Evolutionary conservation across 2,797 vertebrate genomes (phyloP).

Genomic region (Eulemur coronatus): DNA sequence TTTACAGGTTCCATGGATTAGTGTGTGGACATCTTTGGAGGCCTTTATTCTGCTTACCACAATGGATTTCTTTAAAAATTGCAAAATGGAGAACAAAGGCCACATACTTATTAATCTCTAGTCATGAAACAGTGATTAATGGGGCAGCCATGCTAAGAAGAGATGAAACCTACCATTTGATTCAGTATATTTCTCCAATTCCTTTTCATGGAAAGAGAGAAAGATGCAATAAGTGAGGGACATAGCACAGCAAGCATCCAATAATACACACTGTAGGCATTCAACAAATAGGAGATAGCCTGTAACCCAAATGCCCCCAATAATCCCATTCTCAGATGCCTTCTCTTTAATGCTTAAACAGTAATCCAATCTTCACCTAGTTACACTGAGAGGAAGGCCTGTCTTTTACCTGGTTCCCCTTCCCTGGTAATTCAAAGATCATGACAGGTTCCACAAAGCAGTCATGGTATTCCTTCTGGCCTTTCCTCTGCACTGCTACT

Average conservation of each 20-base stretch:
- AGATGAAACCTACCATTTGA: neutral
- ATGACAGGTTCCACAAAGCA: neutral
- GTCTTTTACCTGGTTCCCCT: neutral
- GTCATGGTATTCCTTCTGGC: neutral
- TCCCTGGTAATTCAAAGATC: neutral
- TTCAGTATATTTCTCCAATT: neutral
- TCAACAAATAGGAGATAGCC: neutral
- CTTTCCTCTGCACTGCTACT: neutral
- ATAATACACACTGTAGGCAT: neutral
- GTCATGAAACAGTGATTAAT: neutral
- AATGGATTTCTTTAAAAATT: neutral
- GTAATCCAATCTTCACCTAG: neutral
- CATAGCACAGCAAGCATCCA: neutral
- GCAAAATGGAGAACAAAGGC: neutral
- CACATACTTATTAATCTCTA: neutral
- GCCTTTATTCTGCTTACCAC: neutral
- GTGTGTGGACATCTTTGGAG: neutral
- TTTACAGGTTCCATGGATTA: neutral
- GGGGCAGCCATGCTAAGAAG: neutral
- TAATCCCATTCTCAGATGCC: neutral
- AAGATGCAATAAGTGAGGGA: neutral
- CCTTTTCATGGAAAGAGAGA: neutral
- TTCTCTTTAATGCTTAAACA: neutral
- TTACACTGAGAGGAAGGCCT: neutral
- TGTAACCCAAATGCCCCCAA: neutral